phyloP scores from a whole-genome alignment of 2,113 vertebrate genomes.

The Nasalis larvatus region DNA sequence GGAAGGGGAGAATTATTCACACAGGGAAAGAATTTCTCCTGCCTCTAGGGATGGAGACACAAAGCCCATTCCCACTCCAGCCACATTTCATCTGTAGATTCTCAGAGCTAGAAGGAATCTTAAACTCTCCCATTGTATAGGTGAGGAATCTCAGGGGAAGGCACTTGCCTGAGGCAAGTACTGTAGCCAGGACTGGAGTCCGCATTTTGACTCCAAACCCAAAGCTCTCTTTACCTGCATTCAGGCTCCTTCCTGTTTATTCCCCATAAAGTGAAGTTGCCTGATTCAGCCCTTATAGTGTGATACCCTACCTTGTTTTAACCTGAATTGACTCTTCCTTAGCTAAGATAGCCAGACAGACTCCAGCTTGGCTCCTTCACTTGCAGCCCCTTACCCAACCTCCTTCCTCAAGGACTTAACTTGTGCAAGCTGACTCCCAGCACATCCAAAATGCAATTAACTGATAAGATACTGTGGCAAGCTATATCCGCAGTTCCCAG shows the following conservation, averaged over 20 bases:
- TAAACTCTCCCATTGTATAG: not conserved
- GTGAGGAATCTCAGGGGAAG: not conserved
- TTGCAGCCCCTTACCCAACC: too few species aligned
- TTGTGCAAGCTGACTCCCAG: too few species aligned
- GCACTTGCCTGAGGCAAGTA: not conserved
- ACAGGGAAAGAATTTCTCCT: not conserved
- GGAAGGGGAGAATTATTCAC: not conserved
- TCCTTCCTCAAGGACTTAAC: too few species aligned
- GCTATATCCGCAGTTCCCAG: too few species aligned
- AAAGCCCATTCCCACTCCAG: not conserved
- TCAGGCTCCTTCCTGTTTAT: not conserved
- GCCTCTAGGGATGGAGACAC: not conserved
- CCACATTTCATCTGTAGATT: not conserved
- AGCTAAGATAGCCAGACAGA: too few species aligned
- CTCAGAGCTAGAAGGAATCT: not conserved
- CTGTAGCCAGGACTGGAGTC: not conserved
- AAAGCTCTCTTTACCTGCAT: not conserved
- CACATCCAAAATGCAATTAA: too few species aligned
- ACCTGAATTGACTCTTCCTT: too few species aligned
- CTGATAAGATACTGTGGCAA: too few species aligned
- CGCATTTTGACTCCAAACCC: not conserved
- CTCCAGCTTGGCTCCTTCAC: too few species aligned
- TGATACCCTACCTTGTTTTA: too few species aligned
- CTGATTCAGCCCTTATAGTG: accelerated
- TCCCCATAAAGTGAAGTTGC: not conserved